Conservation (phyloP, 2,888 invertebrate species). For the Ophonus ardosiacus region DNA sequence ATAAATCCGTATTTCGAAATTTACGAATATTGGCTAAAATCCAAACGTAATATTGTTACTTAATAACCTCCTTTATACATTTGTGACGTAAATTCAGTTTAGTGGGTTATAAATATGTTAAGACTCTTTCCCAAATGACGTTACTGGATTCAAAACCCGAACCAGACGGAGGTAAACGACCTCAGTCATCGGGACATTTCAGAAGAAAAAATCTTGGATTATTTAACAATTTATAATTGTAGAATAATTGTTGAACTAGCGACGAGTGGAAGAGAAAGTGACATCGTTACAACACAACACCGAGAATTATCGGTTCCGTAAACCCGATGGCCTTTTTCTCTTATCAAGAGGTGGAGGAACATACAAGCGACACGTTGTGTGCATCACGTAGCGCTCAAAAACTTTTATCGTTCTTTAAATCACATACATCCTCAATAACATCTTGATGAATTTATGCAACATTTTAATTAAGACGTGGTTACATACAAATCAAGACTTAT, state of each 20-base stretch:
- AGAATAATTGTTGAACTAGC: constrained; percentile 12
- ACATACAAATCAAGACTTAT: constrained; percentile 5
- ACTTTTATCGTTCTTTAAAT: constrained; percentile 2
- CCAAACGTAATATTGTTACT: constrained; percentile 34
- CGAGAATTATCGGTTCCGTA: constrained; percentile 37
- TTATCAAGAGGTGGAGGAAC: constrained; percentile 12
- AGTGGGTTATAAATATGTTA: constrained; percentile 21
- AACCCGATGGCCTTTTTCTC: constrained; percentile 42
- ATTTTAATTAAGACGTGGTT: constrained; percentile 22
- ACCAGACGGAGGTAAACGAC: constrained; percentile 36
- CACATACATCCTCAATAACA: constrained; percentile 4
- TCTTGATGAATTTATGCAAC: constrained; percentile 47
- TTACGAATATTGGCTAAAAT: constrained; percentile 24
- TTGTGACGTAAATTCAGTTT: constrained; percentile 21
- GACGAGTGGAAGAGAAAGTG: constrained; percentile 37
- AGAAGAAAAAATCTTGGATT: constrained; percentile 15
- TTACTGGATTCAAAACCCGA: neutral
- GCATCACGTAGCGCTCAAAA: constrained; percentile 16
- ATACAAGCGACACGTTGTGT: neutral
- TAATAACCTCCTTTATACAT: constrained; percentile 10
- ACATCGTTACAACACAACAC: constrained; percentile 39
- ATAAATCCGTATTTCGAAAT: neutral
- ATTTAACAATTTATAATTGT: constrained; percentile 31
- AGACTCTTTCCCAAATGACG: neutral
- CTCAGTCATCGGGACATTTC: constrained; percentile 1